Base-by-base conservation (phyloP, 1,140 invertebrate genomes). In the Panagrolaimus sp. region DNA sequence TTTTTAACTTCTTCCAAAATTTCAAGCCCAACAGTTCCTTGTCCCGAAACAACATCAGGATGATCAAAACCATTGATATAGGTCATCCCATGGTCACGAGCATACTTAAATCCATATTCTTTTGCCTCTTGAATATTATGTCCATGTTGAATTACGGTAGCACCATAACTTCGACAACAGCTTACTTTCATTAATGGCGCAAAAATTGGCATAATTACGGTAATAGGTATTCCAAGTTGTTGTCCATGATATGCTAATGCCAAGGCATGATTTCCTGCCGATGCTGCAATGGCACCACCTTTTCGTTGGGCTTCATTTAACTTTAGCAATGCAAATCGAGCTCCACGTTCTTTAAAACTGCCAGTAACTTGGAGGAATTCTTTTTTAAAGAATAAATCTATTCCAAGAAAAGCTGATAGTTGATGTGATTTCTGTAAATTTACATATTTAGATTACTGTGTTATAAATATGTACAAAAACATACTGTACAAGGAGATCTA, bases 51-150 rank as follows among this genome's bases (percentile, higher is more conserved):
- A 48, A 96, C 92, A 77, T 93, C 88, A 0, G 92, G 92, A 84
- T 95, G 91, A 84, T 95, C 92, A 80, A 93, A 91, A 88, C 91
- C 91, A 84, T 92, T 93, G 45, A 93, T 90, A 77, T 95, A 95
- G 11, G 88, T 87, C 27, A 91, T 84, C 1, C 87, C 87, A 66
- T 87, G 85, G 71, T 92, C 88, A 74, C 89, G 88, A 0, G 89
- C 87, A 68, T 92, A 81, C 68, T 85, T 86, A 84, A 92, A 88
- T 0, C 92, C 92, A 78, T 89, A 85, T 51, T 87, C 86, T 79
- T 91, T 92, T 0, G 91, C 90, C 84, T 85, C 20, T 57, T 87
- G 89, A 88, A 96, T 92, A 78, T 93, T 89, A 23, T 88, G 84
- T 4, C 93, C 93, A 38, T 90, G 85, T 3, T 95, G 88, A 13